Percentiles rank a stretch among this genome's conserved stretches.
Evolutionary conservation across 2,797 vertebrate species (phyloP).

Genomic region (Danio choprae): DNA sequence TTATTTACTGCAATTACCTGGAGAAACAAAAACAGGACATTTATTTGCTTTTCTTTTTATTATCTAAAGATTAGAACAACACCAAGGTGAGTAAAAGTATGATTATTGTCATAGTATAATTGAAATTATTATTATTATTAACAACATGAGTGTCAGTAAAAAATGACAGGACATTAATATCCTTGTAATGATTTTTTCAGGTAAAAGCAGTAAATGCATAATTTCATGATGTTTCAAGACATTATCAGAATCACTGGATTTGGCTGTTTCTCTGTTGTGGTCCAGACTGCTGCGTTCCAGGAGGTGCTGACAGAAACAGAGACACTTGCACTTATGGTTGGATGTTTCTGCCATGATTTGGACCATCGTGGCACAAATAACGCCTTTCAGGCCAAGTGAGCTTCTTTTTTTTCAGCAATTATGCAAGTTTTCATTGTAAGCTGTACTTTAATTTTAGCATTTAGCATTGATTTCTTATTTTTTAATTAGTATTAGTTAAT

Average conservation of each 20-base stretch:
- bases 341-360: conserved; percentile 82
- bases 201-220: neutral
- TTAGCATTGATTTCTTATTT: neutral
- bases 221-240: conserved; percentile 3
- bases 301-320: conserved; percentile 80
- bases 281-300: conserved; percentile 79
- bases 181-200: neutral
- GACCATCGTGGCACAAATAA: conserved; percentile 85
- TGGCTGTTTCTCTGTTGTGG: conserved; percentile 32
- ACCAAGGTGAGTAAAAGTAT: too few species aligned
- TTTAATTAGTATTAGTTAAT: too few species aligned
- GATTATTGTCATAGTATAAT: too few species aligned
- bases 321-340: conserved; percentile 82
- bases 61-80: too few species aligned
- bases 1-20: too few species aligned
- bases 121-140: too few species aligned
- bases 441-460: neutral
- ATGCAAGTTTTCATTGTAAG: neutral
- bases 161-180: neutral
- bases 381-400: conserved; percentile 84
- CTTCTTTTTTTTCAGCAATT: neutral
- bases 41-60: too few species aligned
- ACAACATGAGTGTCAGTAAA: neutral
- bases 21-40: too few species aligned
- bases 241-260: neutral